Evolutionary conservation across 1,140 invertebrate genomes (phyloP).

Genomic region (Drosophila biarmipes): DNA sequence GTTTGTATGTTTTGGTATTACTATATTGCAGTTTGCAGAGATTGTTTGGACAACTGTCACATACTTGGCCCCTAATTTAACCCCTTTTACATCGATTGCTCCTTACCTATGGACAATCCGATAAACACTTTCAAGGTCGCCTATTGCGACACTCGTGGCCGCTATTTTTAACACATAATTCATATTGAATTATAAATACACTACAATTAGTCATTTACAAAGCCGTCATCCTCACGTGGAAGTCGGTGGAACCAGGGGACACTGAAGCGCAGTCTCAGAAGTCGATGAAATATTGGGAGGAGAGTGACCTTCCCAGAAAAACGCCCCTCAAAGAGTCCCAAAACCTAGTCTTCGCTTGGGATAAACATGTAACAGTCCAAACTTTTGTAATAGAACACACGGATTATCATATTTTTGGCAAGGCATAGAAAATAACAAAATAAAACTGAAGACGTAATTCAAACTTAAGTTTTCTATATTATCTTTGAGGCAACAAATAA

Average conservation of each 20-base stretch:
- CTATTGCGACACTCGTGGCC: constrained; percentile 15
- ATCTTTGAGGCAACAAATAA: neutral
- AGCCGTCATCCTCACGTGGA: neutral
- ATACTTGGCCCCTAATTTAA: constrained; percentile 14
- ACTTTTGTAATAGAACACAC: neutral
- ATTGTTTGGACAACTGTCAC: neutral
- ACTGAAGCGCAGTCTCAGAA: neutral
- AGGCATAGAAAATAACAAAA: too few relatives aligned
- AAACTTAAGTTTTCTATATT: neutral
- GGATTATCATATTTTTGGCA: too few relatives aligned
- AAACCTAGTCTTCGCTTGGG: neutral
- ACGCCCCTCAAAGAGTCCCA: neutral
- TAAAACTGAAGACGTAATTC: too few relatives aligned
- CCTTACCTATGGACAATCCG: constrained; percentile 12
- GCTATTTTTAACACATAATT: constrained; percentile 56
- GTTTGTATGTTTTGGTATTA: neutral
- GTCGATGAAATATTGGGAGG: neutral
- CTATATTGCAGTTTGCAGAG: constrained; percentile 2
- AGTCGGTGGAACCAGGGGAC: too few relatives aligned
- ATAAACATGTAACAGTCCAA: neutral
- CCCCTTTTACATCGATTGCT: constrained; percentile 31
- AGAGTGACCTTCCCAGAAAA: neutral
- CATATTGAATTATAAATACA: constrained; percentile 57
- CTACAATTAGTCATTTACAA: constrained; percentile 40
- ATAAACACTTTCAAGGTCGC: constrained; percentile 39